Evolutionary conservation across 1,140 invertebrate species (phyloP), one percentile per base, ranked within the genome.

Genomic region (Trichoplusia ni): DNA sequence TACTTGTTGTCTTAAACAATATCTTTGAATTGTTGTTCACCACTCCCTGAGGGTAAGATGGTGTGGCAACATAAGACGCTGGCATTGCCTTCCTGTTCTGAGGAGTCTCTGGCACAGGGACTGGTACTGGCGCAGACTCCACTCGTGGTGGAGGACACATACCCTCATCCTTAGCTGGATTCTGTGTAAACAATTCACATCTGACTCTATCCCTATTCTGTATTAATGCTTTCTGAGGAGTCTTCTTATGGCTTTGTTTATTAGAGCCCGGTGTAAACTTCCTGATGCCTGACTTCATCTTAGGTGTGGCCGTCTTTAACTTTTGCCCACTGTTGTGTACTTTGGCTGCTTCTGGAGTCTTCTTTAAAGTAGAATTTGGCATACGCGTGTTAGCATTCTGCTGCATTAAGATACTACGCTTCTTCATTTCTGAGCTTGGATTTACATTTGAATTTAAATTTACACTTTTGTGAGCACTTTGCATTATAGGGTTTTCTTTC

Each of bases 1-100:
- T 86, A 18, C 67, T 74, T n/a, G 81, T 84, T 18, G 82, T 88
- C 68, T 87, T 90, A 49, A 91, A 91, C 27, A 84, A 64, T 31
- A 85, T 73, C 53, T 86, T 90, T 19, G 79, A 76, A n/a, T 75
- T 80, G 46, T 80, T 78, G 1, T 76, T 77, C 0, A 71, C 21
- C 5, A 69, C 54, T 13, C 83, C 81, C 35, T 89, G 84, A n/a
- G 87, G 83, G 59, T 88, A 87, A 6, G 83, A 86, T 1, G 85
- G 82, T 7, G 86, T 90, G 1, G 82, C 82, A 4, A 65, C 68
- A 68, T 81, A 87, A 13, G 82, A 71, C 1, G 65, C 33, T 4
- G 84, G 78, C 19, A 85, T 71, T n/a, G 61, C 64, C 38, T 82
- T 86, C 19, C 58, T 81, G 40, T 87, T 87, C 14, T 83, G 14